A percentile compares a stretch with the other conserved stretches of the same genome.
Evolutionary conservation across 1,140 invertebrate species (phyloP).

Genomic region (Cardiocondyla obscurior): DNA sequence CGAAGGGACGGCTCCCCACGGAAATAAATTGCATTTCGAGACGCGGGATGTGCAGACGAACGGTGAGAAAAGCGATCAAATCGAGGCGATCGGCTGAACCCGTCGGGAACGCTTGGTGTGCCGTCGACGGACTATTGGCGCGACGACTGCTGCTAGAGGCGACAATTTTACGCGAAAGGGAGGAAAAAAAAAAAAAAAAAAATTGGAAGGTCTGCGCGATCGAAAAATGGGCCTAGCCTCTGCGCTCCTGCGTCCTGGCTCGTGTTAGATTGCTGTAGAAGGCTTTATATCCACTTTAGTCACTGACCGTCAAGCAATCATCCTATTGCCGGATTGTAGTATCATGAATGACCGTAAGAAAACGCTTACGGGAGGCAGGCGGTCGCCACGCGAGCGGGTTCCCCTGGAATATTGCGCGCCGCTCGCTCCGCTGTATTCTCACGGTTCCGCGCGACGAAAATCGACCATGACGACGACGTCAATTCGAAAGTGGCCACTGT

Average conservation of each 20-base stretch:
- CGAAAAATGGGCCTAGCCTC: conserved; percentile 60
- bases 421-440: conserved; percentile 64
- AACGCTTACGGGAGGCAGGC: conserved; percentile 72
- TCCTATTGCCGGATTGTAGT: conserved; percentile 80
- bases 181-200: conserved; percentile 30
- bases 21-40: not conserved
- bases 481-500: not conserved
- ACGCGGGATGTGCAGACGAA: too few species aligned
- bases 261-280: conserved; percentile 80
- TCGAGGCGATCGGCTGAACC: not conserved
- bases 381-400: conserved; percentile 68
- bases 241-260: conserved; percentile 73
- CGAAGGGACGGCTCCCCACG: not conserved
- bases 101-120: not conserved
- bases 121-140: not conserved
- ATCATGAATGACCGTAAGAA: conserved; percentile 82
- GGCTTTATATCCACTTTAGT: conserved; percentile 83
- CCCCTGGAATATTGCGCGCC: conserved; percentile 72
- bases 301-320: conserved; percentile 79
- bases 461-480: not conserved
- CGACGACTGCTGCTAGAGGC: not conserved
- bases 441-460: conserved; percentile 67
- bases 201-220: conserved; percentile 46
- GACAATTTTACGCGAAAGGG: not conserved
- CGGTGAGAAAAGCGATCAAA: not conserved